Conservation (phyloP, 2,113 vertebrate genomes). For the Merops nubicus region DNA sequence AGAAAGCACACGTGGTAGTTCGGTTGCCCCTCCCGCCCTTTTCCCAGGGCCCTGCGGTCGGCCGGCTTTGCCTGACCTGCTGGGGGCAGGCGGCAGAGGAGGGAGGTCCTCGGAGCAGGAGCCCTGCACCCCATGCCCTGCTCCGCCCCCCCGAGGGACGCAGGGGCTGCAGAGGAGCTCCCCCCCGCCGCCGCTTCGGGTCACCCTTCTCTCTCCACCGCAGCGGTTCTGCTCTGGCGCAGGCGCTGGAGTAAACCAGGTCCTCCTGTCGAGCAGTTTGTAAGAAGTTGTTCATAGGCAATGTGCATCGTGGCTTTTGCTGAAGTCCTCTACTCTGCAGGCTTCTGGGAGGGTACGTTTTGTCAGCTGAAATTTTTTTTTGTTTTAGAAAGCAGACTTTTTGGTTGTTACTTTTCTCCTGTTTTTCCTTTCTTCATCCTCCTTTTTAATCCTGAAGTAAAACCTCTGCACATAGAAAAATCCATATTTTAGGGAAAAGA, state of each 20-base stretch:
- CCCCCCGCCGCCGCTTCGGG: background rate
- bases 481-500: background rate
- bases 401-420: background rate
- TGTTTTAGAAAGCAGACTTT: background rate
- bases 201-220: fast-evolving
- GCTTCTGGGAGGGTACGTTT: background rate
- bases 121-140: background rate
- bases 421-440: background rate
- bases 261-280: background rate
- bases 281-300: background rate
- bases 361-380: background rate
- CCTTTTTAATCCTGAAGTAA: background rate
- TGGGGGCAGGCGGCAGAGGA: background rate
- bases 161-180: background rate
- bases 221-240: fast-evolving
- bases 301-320: background rate
- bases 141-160: background rate
- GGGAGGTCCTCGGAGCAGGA: background rate
- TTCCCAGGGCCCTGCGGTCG: constrained; percentile 28
- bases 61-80: background rate
- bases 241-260: background rate
- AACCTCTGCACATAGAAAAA: background rate
- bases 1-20: constrained; percentile 15
- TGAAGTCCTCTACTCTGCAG: background rate
- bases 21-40: background rate